Conservation (phyloP, 2,888 invertebrate species). For the Lasioglossum calceatum region DNA sequence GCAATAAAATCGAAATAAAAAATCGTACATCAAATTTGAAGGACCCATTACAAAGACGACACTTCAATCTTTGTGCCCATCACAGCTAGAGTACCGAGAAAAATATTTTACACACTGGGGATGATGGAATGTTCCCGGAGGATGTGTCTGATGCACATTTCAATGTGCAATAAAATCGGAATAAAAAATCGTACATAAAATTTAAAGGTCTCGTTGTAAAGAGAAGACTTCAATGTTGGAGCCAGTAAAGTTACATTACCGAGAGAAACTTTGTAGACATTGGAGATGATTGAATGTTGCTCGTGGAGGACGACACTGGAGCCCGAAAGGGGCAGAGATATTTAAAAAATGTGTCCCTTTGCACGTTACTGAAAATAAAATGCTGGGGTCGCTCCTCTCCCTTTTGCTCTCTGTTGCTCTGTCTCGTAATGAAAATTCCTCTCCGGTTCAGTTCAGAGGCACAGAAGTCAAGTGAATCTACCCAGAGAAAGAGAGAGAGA, state of each 20-base stretch:
- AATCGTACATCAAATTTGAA: not conserved
- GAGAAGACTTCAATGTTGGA: no score
- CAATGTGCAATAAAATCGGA: no score
- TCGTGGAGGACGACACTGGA: not conserved
- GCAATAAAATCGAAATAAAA: not conserved
- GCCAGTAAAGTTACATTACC: not conserved
- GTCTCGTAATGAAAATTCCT: conserved; percentile 20
- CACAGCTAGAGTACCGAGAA: no score
- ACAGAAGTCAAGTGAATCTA: conserved; percentile 11
- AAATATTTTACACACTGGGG: no score
- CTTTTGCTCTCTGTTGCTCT: not conserved
- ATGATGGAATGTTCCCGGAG: no score
- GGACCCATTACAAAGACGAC: no score
- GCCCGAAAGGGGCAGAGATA: not conserved
- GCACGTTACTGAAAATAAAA: not conserved
- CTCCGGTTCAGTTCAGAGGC: not conserved
- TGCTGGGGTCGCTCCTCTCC: not conserved
- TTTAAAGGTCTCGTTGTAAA: no score
- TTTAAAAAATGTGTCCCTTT: not conserved
- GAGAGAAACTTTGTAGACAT: not conserved
- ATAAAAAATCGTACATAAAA: not conserved
- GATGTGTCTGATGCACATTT: no score
- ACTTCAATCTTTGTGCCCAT: no score
- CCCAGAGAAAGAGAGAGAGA: not conserved
- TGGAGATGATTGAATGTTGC: not conserved